Evolutionary conservation across 1,140 invertebrate species (phyloP).

Genomic region (Apolygus lucorum): DNA sequence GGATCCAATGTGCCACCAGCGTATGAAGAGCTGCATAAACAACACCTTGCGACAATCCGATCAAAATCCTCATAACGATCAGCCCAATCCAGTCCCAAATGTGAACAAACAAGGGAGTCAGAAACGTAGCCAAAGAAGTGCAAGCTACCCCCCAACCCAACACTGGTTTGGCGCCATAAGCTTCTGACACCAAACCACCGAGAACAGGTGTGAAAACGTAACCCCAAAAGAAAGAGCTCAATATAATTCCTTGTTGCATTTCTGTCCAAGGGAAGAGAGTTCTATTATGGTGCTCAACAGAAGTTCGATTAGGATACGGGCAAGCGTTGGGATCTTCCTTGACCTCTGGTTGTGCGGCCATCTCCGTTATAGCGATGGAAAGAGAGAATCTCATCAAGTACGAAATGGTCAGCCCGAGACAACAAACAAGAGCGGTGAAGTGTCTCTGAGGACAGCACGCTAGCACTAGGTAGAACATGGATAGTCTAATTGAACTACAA

Average conservation of each 20-base stretch:
- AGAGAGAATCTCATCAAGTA: conserved; percentile 29
- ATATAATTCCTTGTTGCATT: conserved; percentile 41
- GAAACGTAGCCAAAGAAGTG: conserved; percentile 44
- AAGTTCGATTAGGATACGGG: background rate
- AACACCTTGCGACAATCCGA: conserved; percentile 35
- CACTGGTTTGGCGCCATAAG: conserved; percentile 48
- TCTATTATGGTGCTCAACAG: background rate
- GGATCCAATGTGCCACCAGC: conserved; percentile 36
- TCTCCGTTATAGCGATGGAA: conserved; percentile 29
- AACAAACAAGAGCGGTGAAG: conserved; percentile 22
- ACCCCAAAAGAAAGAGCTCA: conserved; percentile 51
- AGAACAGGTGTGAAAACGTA: conserved; percentile 51
- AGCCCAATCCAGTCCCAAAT: conserved; percentile 34
- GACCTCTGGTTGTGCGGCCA: conserved; percentile 8
- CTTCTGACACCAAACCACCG: conserved; percentile 46
- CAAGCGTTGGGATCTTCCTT: conserved; percentile 22
- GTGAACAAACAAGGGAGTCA: conserved; percentile 40
- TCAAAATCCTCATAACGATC: conserved; percentile 43
- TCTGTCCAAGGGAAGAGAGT: conserved; percentile 40
- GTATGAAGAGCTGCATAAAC: conserved; percentile 27
- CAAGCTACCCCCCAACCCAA: conserved; percentile 42
- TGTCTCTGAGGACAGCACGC: conserved; percentile 17
- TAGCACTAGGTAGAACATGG: background rate
- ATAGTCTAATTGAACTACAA: too few species aligned
- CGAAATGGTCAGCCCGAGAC: conserved; percentile 25